Base-by-base conservation (phyloP, 2,888 invertebrate species). In the Euzophera pinguis region DNA sequence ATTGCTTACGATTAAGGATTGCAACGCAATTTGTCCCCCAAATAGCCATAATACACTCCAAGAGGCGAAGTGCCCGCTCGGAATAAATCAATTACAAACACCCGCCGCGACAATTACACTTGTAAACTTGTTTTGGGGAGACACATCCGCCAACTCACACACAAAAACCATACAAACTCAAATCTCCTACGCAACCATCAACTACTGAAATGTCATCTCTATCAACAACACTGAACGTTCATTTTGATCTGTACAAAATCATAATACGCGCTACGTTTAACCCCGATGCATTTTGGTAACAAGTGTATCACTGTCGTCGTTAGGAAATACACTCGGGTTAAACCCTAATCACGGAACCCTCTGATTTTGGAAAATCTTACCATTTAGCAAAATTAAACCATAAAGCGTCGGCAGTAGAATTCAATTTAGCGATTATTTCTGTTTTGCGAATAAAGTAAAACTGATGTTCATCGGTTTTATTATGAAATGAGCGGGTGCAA, bases 1-100 rank as follows among this genome's bases (percentile, higher is more conserved):
- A 61, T 60, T 52, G 43, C 52, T 52, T 45, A 38, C 52, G n/a
- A 50, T 34, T 17, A 22, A 51, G 51, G 48, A 59, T 59, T 41
- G 55, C 53, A 42, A 54, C 17, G 48, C 58, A 56, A 59, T 58
- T 66, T 62, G 58, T 64, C 67, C 67, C 69, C 66, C 51, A 62
- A 49, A 47, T 52, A 55, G 27, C 47, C 47, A 53, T 50, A 42
- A 47, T 55, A 50, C 49, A 53, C 43, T 52, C 55, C 41, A 39
- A 53, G 55, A 53, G 39, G 52, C 57, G 38, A 50, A 61, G 65
- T 63, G 62, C 64, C 59, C 65, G 61, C 64, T 60, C 63, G 58
- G 73, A 76, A 81, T 84, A 84, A 84, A 84, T 85, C 84, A 84
- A 83, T 85, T 85, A 83, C 73, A 54, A 60, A 68, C 82, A 81